These are phyloP conservation scores for Chionodraco myersi DNA, from an alignment of 2,113 vertebrate species.

Conservation along the genomic window DNA sequence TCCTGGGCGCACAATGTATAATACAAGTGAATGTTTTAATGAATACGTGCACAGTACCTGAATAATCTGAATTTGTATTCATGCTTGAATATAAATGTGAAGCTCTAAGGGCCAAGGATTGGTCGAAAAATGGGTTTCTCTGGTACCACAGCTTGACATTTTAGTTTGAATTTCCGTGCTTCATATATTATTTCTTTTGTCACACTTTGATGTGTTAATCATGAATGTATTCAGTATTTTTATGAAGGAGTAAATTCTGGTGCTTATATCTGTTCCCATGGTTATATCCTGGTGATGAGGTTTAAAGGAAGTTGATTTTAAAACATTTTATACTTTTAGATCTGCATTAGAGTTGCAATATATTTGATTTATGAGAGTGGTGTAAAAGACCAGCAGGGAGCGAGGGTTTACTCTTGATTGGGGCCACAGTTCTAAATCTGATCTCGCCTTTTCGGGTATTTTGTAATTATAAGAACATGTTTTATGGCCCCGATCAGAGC, in stretches of 20 bases:
- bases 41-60: slow-evolving; percentile 16
- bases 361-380: not conserved
- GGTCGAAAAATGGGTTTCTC: not conserved
- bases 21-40: slow-evolving; percentile 51
- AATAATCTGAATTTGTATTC: slow-evolving; percentile 1
- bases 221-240: slow-evolving; percentile 18
- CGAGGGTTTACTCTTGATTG: not conserved
- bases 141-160: not conserved
- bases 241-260: not conserved
- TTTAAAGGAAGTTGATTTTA: slow-evolving; percentile 21
- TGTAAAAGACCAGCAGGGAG: too few relatives aligned
- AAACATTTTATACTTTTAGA: not conserved
- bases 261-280: slow-evolving; percentile 27
- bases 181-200: slow-evolving; percentile 47
- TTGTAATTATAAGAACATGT: too few relatives aligned
- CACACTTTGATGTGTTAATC: slow-evolving; percentile 50
- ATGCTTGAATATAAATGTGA: slow-evolving; percentile 18
- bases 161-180: slow-evolving; percentile 13
- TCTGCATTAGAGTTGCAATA: not conserved
- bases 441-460: not conserved
- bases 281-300: not conserved
- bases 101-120: not conserved
- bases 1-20: slow-evolving; percentile 2
- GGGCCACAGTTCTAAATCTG: not conserved
- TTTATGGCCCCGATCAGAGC: too few relatives aligned